Percentiles rank a stretch among this genome's conserved stretches.
phyloP scores from a whole-genome alignment of 1,140 invertebrate species.

The Pissodes strobi region DNA sequence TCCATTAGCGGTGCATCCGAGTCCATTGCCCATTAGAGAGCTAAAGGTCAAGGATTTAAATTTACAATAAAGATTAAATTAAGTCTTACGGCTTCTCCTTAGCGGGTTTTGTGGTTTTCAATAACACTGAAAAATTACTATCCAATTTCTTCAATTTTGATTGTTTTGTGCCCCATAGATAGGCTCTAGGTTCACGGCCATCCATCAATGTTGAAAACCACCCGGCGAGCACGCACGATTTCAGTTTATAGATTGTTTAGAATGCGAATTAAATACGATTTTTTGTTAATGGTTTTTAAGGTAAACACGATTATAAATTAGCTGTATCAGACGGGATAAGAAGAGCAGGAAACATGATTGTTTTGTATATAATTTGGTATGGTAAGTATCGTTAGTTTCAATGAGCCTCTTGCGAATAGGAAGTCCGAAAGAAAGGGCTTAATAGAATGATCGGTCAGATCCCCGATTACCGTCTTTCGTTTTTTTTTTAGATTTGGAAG shows the following conservation, averaged over 20 bases:
- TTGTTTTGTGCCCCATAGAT: constrained; percentile 2
- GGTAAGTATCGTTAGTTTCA: too few relatives aligned
- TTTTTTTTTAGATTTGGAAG: too few relatives aligned
- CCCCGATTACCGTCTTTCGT: too few relatives aligned
- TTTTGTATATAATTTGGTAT: too few relatives aligned
- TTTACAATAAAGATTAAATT: constrained; percentile 44
- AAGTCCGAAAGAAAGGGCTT: too few relatives aligned
- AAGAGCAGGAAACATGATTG: too few relatives aligned
- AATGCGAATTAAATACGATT: not conserved
- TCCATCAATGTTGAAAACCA: constrained; percentile 12
- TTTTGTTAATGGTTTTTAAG: not conserved
- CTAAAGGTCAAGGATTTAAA: constrained; percentile 52
- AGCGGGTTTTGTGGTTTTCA: constrained; percentile 17
- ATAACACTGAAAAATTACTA: constrained; percentile 15
- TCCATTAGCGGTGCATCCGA: constrained; percentile 25
- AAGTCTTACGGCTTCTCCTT: constrained; percentile 26
- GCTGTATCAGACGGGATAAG: too few relatives aligned
- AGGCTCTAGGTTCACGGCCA: not conserved
- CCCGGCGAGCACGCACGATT: not conserved
- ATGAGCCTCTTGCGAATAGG: too few relatives aligned
- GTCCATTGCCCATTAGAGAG: constrained; percentile 53
- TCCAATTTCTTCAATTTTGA: not conserved
- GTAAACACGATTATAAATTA: too few relatives aligned
- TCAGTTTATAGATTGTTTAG: not conserved
- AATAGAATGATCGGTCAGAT: too few relatives aligned